phyloP scores from a whole-genome alignment of 2,113 vertebrate genomes.

The Ceyx margarethae region DNA sequence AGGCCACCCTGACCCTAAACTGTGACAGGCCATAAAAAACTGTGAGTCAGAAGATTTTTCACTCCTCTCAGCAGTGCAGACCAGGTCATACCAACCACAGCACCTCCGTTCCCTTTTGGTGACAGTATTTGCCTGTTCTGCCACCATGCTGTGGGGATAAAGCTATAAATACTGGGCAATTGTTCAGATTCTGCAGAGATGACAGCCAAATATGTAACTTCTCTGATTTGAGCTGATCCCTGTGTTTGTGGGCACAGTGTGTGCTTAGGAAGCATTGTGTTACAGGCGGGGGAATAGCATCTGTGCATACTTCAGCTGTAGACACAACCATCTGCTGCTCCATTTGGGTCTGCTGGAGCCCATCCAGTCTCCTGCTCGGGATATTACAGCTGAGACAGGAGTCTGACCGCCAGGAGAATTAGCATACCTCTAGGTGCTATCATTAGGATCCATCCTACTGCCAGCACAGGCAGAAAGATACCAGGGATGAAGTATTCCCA shows the following conservation, averaged over 20 bases:
- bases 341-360: constrained; percentile 49
- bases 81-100: background rate
- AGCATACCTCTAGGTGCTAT: background rate
- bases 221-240: background rate
- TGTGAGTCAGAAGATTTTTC: background rate
- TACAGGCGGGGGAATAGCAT: constrained; percentile 25
- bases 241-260: constrained; percentile 38
- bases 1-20: no score
- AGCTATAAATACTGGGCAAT: background rate
- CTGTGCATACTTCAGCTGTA: constrained; percentile 51
- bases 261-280: constrained; percentile 7
- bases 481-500: background rate
- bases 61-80: background rate
- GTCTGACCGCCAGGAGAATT: background rate
- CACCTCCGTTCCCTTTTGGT: background rate
- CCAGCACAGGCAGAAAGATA: background rate
- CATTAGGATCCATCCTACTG: background rate
- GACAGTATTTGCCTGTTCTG: background rate
- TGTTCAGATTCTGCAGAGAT: background rate
- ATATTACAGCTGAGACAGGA: constrained; percentile 20
- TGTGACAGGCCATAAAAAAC: background rate
- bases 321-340: constrained; percentile 48
- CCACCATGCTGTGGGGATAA: background rate
- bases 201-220: constrained; percentile 9
- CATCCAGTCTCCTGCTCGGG: background rate